Evolutionary conservation across 2,888 invertebrate genomes (phyloP), one percentile per base, ranked within the genome.

Genomic region (Ctena decussata): DNA sequence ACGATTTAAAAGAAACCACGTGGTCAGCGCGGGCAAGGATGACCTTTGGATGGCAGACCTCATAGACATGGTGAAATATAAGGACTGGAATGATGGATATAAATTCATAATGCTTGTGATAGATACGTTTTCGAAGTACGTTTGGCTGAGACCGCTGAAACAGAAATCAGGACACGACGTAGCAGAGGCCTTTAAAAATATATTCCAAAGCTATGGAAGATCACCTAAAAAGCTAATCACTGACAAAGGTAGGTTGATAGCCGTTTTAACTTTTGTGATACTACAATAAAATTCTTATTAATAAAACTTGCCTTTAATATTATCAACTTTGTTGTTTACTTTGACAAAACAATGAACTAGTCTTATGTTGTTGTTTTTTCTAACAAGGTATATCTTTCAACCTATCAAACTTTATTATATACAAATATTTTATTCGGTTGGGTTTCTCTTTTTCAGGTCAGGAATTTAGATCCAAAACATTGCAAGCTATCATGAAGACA

Each of bases 41-140:
- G 80, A 89, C 30, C 80, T 86, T 37, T 89, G 86, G 82, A 74
- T 60, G 72, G 82, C 80, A 11, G 86, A 89, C 44, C 65, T 84
- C 1, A 85, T 86, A 72, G 89, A 86, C 57, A 80, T 89, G 80
- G 65, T 39, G 0, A 85, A 89, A 65, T 86, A 69, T 65, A 24
- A 35, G 15, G 70, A 85, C 21, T 69, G 72, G 30, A 80, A 82
- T 46, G 32, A 84, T 15, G 84, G 60, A 15, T 65, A 69, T 18
- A 46, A 39, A 69, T 84, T 72, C 39, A 53, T 84, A 27, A 39
- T 84, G 11, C 70, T 85, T 15, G 80, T 83, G 2, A 80, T 87
- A n/a, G 82, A 87, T 71, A 75, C 82, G 2, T 85, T 88, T 46
- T 80, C 80, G 12, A 86, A 87, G 65, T 82, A 80, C 30, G 30